phyloP scores from a whole-genome alignment of 2,113 vertebrate species.

The Arenaria interpres region DNA sequence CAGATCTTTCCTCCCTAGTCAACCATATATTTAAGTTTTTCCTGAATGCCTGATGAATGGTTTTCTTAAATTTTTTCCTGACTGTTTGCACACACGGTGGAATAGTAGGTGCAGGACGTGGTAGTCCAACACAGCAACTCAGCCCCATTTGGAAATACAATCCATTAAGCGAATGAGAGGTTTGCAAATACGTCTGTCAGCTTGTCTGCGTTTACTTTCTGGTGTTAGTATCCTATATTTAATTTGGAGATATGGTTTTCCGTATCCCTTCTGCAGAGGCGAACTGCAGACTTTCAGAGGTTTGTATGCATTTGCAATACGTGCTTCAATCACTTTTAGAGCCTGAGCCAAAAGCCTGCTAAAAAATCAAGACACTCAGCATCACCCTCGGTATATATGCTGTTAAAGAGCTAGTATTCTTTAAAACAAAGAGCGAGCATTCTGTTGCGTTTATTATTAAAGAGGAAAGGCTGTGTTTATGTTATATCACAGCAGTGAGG shows the following conservation, averaged over 20 bases:
- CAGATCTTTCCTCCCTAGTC: not conserved
- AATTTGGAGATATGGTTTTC: not conserved
- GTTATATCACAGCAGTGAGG: not conserved
- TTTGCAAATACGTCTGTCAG: not conserved
- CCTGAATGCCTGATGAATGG: not conserved
- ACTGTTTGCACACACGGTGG: accelerated
- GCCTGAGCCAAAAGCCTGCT: not conserved
- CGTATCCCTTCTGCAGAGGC: not conserved
- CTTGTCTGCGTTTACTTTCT: not conserved
- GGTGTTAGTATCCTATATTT: not conserved
- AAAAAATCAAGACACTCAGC: not conserved
- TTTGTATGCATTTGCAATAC: not conserved
- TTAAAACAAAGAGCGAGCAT: not conserved
- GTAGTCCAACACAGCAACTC: not conserved
- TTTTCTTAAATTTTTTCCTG: not conserved
- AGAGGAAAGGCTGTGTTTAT: not conserved
- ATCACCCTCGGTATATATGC: not conserved
- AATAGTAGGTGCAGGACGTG: not conserved
- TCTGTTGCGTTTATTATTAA: not conserved
- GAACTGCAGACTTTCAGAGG: not conserved
- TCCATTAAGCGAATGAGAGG: not conserved
- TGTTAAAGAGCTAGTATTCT: not conserved
- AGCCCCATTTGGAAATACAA: not conserved
- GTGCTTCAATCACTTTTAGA: not conserved
- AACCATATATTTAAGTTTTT: not conserved